phyloP scores from a whole-genome alignment of 1,140 invertebrate species.

The Andrena cerasifolii region DNA sequence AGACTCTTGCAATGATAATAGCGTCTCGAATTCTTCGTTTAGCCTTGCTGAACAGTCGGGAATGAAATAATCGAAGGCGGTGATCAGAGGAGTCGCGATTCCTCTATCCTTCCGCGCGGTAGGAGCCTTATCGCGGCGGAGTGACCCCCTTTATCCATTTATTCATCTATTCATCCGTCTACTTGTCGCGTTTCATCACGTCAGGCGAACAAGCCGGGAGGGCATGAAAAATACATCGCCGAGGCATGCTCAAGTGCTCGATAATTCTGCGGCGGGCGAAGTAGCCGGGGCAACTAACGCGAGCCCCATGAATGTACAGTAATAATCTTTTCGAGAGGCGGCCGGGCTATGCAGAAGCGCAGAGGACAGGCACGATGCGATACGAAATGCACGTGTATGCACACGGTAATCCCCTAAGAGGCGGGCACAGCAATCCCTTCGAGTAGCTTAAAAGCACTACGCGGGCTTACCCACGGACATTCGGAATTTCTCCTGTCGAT shows the following conservation, averaged over 20 bases:
- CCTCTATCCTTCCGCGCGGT: too few species aligned
- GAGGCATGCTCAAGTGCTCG: background rate
- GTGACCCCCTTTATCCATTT: background rate
- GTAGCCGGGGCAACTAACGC: background rate
- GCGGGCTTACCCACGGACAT: constrained; percentile 25
- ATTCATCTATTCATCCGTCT: constrained; percentile 12
- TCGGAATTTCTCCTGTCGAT: constrained; percentile 17
- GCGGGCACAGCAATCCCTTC: constrained; percentile 35
- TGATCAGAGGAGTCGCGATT: too few species aligned
- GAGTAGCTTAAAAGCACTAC: constrained; percentile 39
- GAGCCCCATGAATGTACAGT: constrained; percentile 7
- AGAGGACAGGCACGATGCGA: background rate
- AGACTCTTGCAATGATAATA: too few species aligned
- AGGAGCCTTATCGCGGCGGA: too few species aligned
- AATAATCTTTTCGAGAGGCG: constrained; percentile 39
- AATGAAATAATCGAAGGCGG: too few species aligned
- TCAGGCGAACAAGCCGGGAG: background rate
- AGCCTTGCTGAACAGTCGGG: too few species aligned
- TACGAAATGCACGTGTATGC: constrained; percentile 28
- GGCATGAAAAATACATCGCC: constrained; percentile 24
- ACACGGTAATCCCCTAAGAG: constrained; percentile 45
- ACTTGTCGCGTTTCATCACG: constrained; percentile 16
- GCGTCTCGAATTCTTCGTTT: too few species aligned
- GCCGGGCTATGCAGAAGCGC: background rate
- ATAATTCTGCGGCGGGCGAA: constrained; percentile 29